These are phyloP conservation scores for Antechinus stuartii DNA, from an alignment of 2,113 vertebrate species.

Conservation along the genomic window DNA sequence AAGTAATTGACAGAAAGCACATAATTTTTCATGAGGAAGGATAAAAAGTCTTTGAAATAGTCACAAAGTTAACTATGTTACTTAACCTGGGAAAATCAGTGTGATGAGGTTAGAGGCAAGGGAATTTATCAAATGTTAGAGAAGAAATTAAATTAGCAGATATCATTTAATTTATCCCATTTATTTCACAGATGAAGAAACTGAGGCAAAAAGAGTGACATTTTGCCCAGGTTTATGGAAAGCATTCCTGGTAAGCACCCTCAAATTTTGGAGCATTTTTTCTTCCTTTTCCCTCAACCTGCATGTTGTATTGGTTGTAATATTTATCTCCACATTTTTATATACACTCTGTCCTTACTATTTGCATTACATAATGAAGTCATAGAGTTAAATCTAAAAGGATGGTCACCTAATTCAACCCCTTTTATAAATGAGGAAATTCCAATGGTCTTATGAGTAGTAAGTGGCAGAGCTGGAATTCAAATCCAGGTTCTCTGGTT, in stretches of 20 bases:
- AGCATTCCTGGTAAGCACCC: not conserved
- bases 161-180: not conserved
- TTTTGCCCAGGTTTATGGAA: accelerated
- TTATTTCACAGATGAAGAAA: not conserved
- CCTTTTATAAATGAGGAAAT: not conserved
- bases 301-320: not conserved
- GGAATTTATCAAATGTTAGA: not conserved
- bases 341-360: not conserved
- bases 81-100: not conserved
- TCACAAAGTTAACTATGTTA: not conserved
- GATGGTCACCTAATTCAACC: not conserved
- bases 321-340: not conserved
- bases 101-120: conserved; percentile 3
- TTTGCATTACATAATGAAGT: not conserved
- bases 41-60: not conserved
- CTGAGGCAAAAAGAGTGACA: not conserved
- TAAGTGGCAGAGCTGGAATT: not conserved
- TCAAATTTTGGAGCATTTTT: not conserved
- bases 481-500: not conserved
- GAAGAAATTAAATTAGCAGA: not conserved
- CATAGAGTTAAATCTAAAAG: not conserved
- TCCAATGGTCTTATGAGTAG: not conserved
- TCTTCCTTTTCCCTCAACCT: not conserved
- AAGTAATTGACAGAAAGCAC: not conserved
- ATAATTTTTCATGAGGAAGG: not conserved